Evolutionary conservation across 2,113 vertebrate species (phyloP), one percentile per base, ranked within the genome.

Genomic region (Irena cyanogastra): DNA sequence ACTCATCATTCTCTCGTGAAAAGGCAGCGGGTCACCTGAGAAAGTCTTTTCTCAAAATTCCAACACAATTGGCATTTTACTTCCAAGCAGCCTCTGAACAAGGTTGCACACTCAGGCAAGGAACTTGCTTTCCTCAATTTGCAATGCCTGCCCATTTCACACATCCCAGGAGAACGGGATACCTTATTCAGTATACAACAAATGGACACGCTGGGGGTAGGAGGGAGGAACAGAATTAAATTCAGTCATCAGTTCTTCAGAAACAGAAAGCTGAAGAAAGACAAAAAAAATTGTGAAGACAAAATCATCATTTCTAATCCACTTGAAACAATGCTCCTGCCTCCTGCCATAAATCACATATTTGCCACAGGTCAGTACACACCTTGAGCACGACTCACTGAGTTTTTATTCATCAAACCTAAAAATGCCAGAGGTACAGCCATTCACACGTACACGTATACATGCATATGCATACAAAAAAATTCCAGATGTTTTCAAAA

Each of bases 401-500:
- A 88, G 89, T 61, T 31, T 77, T 89, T 91, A 95, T 88, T 91
- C 39, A 15, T 61, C 89, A 94, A 64, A 66, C 11, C n/a, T 17
- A 66, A 90, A 96, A 97, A 97, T 90, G 79, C 81, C 27, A 30
- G 75, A 87, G 65, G 95, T 76, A 53, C 60, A 56, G 64, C 64
- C 81, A 80, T 95, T 97, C 94, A 95, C 95, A 94, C 77, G 45
- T 79, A 60, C 66, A 54, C 31, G 24, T n/a, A 65, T 22, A 87
- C 49, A 53, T 37, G 42, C 68, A 89, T 30, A 49, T 0, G 1
- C 33, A 75, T 14, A 87, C 18, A 85, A 75, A 85, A 76, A 96
- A 94, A 41, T 35, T 86, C 91, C 96, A 98, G 94, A 97, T 97
- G 97, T 97, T 98, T 97, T 95, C 96, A 93, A 97, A 98, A 97